phyloP scores from a whole-genome alignment of 1,140 invertebrate species.

The Pantala flavescens region DNA sequence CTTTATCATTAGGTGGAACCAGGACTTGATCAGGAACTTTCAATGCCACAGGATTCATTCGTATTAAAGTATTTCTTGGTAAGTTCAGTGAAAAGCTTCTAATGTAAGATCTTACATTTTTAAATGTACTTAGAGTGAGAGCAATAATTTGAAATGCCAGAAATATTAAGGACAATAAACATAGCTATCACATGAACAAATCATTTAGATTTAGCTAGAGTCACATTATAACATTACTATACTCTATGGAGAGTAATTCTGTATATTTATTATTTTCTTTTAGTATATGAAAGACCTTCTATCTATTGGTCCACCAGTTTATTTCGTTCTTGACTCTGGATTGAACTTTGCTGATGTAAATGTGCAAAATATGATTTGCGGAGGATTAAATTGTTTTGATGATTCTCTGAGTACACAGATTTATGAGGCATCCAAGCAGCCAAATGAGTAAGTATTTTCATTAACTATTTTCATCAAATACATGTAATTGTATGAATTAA shows the following conservation, averaged over 20 bases:
- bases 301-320: conserved; percentile 78
- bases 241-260: too few species aligned
- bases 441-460: conserved; percentile 44
- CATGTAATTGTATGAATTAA: too few species aligned
- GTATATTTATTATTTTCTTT: conserved; percentile 23
- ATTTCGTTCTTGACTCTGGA: conserved; percentile 73
- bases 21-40: conserved; percentile 80
- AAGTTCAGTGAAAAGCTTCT: conserved; percentile 18
- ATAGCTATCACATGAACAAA: too few species aligned
- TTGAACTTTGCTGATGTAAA: conserved; percentile 53
- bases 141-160: too few species aligned
- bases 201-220: too few species aligned
- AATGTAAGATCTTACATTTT: too few species aligned
- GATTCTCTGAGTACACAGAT: conserved; percentile 68
- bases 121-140: too few species aligned
- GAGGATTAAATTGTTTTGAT: conserved; percentile 52
- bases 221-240: too few species aligned
- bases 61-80: conserved; percentile 69
- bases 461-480: too few species aligned
- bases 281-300: conserved; percentile 61
- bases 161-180: too few species aligned
- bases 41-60: conserved; percentile 80
- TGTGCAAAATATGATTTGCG: conserved; percentile 69
- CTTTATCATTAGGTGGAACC: conserved; percentile 38
- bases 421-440: conserved; percentile 54